phyloP scores from a whole-genome alignment of 2,113 vertebrate genomes.

The Hemichromis elongatus region DNA sequence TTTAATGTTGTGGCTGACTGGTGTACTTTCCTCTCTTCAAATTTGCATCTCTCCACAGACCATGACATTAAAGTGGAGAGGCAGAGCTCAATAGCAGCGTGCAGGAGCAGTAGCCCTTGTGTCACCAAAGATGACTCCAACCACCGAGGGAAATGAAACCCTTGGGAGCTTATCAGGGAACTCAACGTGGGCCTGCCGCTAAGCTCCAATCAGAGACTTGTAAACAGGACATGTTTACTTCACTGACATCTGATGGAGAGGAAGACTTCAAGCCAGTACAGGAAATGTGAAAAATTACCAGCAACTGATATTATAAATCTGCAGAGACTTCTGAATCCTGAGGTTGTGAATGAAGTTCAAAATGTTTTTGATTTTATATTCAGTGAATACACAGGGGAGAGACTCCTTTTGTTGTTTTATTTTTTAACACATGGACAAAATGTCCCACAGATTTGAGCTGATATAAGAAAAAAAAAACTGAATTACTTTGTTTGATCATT shows the following conservation, averaged over 20 bases:
- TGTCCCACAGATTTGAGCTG: background rate
- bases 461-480: background rate
- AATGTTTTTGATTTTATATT: constrained; percentile 10
- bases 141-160: constrained; percentile 76
- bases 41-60: constrained; percentile 68
- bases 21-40: background rate
- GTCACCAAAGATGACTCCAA: constrained; percentile 83
- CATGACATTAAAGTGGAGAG: constrained; percentile 80
- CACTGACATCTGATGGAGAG: background rate
- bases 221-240: background rate
- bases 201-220: background rate
- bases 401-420: background rate
- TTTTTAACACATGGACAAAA: background rate
- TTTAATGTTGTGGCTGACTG: background rate
- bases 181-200: background rate
- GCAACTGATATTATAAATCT: background rate
- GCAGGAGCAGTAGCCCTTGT: constrained; percentile 75
- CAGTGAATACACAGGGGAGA: background rate
- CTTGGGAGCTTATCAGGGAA: background rate
- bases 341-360: background rate
- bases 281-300: constrained; percentile 14
- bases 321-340: background rate
- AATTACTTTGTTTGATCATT: background rate
- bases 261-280: background rate
- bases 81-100: constrained; percentile 57